phyloP scores from a whole-genome alignment of 2,113 vertebrate species.

The Halichoerus grypus region DNA sequence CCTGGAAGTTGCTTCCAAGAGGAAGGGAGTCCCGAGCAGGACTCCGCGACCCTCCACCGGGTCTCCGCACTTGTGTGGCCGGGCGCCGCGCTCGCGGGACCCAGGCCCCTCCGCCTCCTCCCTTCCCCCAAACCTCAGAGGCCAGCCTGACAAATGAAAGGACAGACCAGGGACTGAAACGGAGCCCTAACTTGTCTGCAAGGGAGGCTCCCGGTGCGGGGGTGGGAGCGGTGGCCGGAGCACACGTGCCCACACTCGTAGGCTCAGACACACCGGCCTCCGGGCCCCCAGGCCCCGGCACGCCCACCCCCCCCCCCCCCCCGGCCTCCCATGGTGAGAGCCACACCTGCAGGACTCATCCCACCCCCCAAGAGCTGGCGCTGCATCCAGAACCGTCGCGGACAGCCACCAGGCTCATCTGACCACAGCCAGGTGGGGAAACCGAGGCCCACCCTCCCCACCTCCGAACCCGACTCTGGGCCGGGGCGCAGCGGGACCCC shows the following conservation, averaged over 20 bases:
- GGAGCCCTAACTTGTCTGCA: not conserved
- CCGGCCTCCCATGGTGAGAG: not conserved
- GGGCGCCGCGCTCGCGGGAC: accelerated
- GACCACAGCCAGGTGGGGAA: not conserved
- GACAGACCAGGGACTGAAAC: not conserved
- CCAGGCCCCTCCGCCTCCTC: no score
- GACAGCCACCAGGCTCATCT: not conserved
- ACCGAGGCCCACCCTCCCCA: not conserved
- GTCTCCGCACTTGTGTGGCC: not conserved
- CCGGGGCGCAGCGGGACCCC: not conserved
- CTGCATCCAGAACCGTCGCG: accelerated
- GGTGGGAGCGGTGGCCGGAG: accelerated
- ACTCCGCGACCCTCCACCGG: accelerated
- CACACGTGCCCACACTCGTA: accelerated
- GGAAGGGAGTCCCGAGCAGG: not conserved
- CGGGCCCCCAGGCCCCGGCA: not conserved
- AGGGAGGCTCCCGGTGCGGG: accelerated
- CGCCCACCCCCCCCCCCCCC: not conserved
- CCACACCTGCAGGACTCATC: not conserved
- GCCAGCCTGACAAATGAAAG: not conserved
- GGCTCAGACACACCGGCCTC: accelerated
- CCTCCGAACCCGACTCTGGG: not conserved
- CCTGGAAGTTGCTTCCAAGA: not conserved
- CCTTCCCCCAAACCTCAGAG: not conserved
- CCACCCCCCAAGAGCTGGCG: no score